Conservation (phyloP, 2,888 invertebrate genomes). For the Willowsia nigromaculata region DNA sequence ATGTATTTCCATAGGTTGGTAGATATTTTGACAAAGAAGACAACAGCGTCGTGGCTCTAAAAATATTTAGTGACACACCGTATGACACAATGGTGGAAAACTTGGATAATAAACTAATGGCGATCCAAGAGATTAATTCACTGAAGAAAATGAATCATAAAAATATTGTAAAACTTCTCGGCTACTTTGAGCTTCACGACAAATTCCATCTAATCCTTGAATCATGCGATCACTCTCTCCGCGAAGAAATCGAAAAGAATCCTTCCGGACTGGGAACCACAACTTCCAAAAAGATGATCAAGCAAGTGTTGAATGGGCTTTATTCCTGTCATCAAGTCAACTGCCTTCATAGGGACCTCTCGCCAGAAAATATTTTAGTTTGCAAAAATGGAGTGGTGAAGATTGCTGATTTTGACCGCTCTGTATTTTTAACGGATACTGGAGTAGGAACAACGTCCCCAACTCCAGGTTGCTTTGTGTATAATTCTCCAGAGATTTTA, state of each 20-base stretch:
- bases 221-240: constrained; percentile 67
- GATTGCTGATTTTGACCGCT: constrained; percentile 69
- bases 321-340: constrained; percentile 59
- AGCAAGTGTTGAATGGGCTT: constrained; percentile 62
- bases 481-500: constrained; percentile 70
- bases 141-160: constrained; percentile 60
- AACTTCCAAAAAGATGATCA: constrained; percentile 57
- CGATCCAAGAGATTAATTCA: constrained; percentile 66
- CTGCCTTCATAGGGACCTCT: constrained; percentile 67
- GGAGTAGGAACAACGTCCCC: constrained; percentile 7
- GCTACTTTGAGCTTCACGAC: constrained; percentile 65
- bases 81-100: constrained; percentile 21
- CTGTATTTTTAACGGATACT: constrained; percentile 45
- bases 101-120: constrained; percentile 63
- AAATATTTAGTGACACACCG: constrained; percentile 54
- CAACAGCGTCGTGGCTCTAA: constrained; percentile 68
- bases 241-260: constrained; percentile 59
- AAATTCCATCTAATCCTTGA: constrained; percentile 68
- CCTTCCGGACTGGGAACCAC: constrained; percentile 35
- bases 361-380: constrained; percentile 71
- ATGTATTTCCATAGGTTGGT: constrained; percentile 45
- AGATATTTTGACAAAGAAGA: constrained; percentile 71
- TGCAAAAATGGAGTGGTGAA: constrained; percentile 63
- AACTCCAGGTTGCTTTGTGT: constrained; percentile 51
- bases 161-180: constrained; percentile 64